phyloP scores from a whole-genome alignment of 2,797 vertebrate genomes.

The Aeoliscus strigatus region DNA sequence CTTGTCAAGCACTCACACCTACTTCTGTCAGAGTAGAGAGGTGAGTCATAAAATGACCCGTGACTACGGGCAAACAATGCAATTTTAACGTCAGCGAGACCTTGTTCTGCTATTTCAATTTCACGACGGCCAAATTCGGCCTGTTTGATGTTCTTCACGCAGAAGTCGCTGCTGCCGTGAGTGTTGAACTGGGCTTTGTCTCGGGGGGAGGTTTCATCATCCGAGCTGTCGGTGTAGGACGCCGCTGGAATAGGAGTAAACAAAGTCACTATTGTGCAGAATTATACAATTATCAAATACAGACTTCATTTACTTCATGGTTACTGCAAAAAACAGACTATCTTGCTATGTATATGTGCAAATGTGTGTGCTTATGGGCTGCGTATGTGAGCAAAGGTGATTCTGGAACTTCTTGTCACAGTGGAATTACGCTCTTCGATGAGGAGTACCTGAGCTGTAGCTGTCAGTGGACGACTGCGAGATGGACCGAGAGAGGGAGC shows the following conservation, averaged over 20 bases:
- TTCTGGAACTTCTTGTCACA: not conserved
- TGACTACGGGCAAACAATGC: no score
- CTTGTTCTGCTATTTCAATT: slow-evolving; percentile 98
- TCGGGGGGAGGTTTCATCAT: slow-evolving; percentile 92
- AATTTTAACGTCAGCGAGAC: slow-evolving; percentile 59
- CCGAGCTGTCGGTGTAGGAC: slow-evolving; percentile 97
- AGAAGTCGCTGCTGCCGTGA: slow-evolving; percentile 94
- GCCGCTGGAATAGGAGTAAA: slow-evolving; percentile 77
- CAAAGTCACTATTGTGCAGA: slow-evolving; percentile 30
- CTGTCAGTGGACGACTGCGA: slow-evolving; percentile 99
- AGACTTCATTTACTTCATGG: slow-evolving; percentile 18
- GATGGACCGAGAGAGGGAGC: slow-evolving; percentile 94
- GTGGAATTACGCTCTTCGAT: not conserved
- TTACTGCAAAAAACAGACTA: not conserved
- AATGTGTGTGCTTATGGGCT: not conserved
- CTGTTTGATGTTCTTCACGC: slow-evolving; percentile 98
- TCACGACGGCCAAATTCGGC: slow-evolving; percentile 95
- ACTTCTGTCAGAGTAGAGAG: slow-evolving; percentile 30
- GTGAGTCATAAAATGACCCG: no score
- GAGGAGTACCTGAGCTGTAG: slow-evolving; percentile 91
- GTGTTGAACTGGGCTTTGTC: slow-evolving; percentile 96
- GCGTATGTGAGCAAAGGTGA: no score
- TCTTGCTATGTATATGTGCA: not conserved
- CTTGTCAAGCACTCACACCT: slow-evolving; percentile 22
- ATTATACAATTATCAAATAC: slow-evolving; percentile 28